Evolutionary conservation across 2,888 invertebrate genomes (phyloP), one percentile per base, ranked within the genome.

Genomic region (Cryptophagus acutangulus): DNA sequence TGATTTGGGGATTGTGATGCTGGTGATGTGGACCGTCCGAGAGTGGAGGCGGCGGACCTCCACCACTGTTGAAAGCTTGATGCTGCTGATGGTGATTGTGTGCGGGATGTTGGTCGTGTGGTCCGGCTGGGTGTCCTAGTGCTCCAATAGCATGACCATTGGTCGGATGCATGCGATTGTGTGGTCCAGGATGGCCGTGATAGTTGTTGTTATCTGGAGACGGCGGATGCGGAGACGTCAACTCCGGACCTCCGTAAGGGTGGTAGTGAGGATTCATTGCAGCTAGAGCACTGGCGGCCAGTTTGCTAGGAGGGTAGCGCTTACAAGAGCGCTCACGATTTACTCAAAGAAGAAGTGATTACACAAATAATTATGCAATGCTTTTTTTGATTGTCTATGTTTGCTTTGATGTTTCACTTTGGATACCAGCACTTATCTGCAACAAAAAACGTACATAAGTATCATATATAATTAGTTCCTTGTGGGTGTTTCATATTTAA

Each of bases 201-300:
- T 78, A 82, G 71, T 81, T 80, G 55, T 79, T 78, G 61, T 80
- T 81, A 71, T 83, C 84, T 57, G 84, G 84, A 61, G 82, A 81
- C 54, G 82, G 79, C 69, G 83, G 82, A 73, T 84, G 84, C 59
- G 84, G 82, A 66, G 84, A 82, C 73, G 82, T 81, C 61, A 85
- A 78, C 76, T 84, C 84, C 75, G 82, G 78, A 33, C 65, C 69
- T 56, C 69, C 70, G 75, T 84, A 85, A 74, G 84, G 81, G 78
- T 85, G 87, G 79, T 87, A 87, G 75, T 87, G 86, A 76, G 87
- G 85, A 83, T 88, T 89, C 88, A 89, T 88, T 75, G 85, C 84
- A 74, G 82, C 77, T 73, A 83, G 78, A 69, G 80, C 72, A 75
- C 84, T 82, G 80, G 84, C 84, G 76, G 86, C 86, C 86, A 87